Evolutionary conservation across 2,797 vertebrate species (phyloP), one percentile per base, ranked within the genome.

Genomic region (Sebastes steindachneri): DNA sequence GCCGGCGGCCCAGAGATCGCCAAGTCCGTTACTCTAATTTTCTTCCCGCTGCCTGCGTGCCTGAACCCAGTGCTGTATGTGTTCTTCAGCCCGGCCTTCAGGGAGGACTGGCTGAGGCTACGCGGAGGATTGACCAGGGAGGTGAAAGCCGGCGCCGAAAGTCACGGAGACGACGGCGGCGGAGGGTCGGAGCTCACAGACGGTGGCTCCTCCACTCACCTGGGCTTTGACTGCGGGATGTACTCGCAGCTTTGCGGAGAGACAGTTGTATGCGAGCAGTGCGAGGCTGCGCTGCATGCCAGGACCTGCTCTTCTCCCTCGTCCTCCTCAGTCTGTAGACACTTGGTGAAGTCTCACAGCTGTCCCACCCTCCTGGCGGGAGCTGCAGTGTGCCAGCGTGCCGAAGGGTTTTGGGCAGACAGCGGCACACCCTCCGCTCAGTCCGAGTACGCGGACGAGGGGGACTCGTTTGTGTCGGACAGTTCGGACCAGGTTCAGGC

Each of bases 401-500:
- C 96, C 0, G 97, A 97, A 8, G 96, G 96, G 28, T 98, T 96
- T 83, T 99, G 98, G 97, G 97, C 97, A 0, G 97, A 99, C 92
- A 96, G 96, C 1, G 95, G 96, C 88, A 97, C 97, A 0, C 96
- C 97, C 81, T 98, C 98, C 0, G 97, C 97, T 45, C 98, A 98
- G 92, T 99, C 98, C 0, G 98, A 99, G 91, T 99, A 97, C 0
- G 97, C 97, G 0, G 98, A 99, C 1, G 98, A 99, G 92, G 98
- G 97, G 0, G 98, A 99, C 88, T 99, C 98, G 3, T 98, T 99
- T 9, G 97, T 99, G 76, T 99, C 98, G 0, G 98, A 99, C 96
- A 99, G 97, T 89, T 99, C 98, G 0, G 98, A 99, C 90, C 98
- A 99, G 94, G 96, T 99, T 35, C 98, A 99, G 95, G 98, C 97